phyloP scores from a whole-genome alignment of 2,888 invertebrate species.

The Sarcophaga caerulescens region DNA sequence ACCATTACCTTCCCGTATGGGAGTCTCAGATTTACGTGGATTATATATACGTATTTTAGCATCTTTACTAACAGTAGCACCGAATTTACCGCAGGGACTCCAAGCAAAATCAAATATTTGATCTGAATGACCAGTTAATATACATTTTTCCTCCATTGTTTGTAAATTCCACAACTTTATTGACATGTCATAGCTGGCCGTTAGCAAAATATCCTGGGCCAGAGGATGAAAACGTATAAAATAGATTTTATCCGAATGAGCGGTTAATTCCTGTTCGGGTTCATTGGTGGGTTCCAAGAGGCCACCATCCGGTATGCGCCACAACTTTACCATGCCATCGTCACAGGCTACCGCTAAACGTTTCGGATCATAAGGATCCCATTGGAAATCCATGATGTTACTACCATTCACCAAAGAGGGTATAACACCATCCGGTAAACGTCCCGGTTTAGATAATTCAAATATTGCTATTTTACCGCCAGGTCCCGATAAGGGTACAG shows the following conservation, averaged over 20 bases:
- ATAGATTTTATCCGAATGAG: conserved; percentile 95
- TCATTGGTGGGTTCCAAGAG: conserved; percentile 90
- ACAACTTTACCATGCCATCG: conserved; percentile 91
- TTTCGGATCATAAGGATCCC: conserved; percentile 94
- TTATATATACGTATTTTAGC: conserved; percentile 90
- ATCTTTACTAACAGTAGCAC: conserved; percentile 95
- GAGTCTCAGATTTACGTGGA: conserved; percentile 86
- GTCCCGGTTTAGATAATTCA: conserved; percentile 89
- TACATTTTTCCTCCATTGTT: conserved; percentile 85
- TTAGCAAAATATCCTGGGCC: conserved; percentile 91
- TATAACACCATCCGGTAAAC: conserved; percentile 90
- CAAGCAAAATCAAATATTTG: conserved; percentile 96
- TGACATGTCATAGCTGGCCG: conserved; percentile 94
- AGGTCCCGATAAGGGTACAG: conserved; percentile 94
- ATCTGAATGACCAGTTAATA: conserved; percentile 88
- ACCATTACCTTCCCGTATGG: conserved; percentile 89
- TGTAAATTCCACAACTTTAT: conserved; percentile 93
- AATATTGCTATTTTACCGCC: conserved; percentile 95
- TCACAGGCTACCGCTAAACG: conserved; percentile 94
- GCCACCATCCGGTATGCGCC: conserved; percentile 88
- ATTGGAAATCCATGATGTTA: conserved; percentile 94
- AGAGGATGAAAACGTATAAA: conserved; percentile 95
- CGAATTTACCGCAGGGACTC: conserved; percentile 93
- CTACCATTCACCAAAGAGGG: conserved; percentile 95
- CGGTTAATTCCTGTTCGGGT: conserved; percentile 86